Evolutionary conservation across 2,888 invertebrate species (phyloP).

Genomic region (Tupiocoris notatus): DNA sequence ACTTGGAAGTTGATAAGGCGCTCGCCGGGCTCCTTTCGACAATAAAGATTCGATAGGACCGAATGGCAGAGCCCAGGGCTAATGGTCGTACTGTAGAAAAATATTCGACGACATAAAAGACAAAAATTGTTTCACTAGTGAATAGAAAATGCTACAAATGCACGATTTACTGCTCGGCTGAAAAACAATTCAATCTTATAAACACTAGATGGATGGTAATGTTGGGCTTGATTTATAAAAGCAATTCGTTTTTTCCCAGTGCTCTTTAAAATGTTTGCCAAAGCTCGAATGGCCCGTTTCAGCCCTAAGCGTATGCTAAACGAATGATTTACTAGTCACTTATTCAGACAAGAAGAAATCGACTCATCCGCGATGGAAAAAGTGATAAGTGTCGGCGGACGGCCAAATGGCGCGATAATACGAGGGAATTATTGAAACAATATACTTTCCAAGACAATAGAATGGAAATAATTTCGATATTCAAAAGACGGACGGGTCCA

Average conservation of each 20-base stretch:
- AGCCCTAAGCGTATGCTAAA: background rate
- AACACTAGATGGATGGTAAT: background rate
- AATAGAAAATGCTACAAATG: too few species aligned
- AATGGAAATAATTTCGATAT: too few species aligned
- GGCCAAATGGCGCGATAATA: too few species aligned
- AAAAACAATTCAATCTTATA: too few species aligned
- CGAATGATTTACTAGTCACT: background rate
- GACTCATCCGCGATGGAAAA: background rate
- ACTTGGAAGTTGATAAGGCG: constrained; percentile 31
- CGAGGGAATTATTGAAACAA: too few species aligned
- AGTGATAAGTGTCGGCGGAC: background rate
- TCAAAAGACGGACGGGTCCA: too few species aligned
- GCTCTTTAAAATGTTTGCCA: background rate
- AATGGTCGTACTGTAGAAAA: too few species aligned
- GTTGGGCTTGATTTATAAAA: background rate
- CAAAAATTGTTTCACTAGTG: too few species aligned
- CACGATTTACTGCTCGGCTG: too few species aligned
- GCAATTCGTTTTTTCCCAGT: background rate
- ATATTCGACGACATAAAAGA: too few species aligned
- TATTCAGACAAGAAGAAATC: background rate
- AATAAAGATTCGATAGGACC: constrained; percentile 26
- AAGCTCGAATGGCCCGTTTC: background rate
- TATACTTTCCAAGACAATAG: too few species aligned
- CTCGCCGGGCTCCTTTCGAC: constrained; percentile 22
- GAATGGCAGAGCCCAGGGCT: too few species aligned